These are phyloP conservation scores for Perodicticus potto DNA, from an alignment of 2,797 vertebrate species.

Conservation along the genomic window DNA sequence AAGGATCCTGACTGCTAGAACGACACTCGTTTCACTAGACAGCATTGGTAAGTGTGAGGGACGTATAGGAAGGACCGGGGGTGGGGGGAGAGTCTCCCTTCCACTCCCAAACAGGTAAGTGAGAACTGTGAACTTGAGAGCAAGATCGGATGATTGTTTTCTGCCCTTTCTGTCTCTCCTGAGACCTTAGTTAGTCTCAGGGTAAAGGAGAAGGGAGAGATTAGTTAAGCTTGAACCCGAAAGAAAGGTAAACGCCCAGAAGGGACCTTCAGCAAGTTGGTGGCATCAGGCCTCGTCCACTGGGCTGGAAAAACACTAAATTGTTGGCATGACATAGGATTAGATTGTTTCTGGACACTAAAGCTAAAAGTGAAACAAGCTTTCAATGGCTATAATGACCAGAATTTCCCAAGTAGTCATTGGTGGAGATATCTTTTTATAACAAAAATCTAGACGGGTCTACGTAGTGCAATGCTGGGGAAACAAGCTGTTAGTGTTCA, in stretches of 20 bases:
- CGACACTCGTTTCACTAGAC: not conserved
- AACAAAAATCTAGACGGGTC: slow-evolving; percentile 13
- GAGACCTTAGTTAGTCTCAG: not conserved
- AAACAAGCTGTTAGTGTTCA: not conserved
- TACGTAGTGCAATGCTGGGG: not conserved
- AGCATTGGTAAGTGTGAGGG: not conserved
- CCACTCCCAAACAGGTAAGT: not conserved
- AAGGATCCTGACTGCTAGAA: not conserved
- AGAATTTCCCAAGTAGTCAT: not conserved
- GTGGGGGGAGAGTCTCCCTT: not conserved
- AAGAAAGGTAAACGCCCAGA: not conserved
- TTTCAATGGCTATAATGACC: not conserved
- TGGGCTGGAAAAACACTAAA: not conserved
- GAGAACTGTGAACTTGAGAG: not conserved
- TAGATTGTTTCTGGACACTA: not conserved
- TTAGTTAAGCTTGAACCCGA: not conserved
- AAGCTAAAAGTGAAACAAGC: not conserved
- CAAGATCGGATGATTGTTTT: not conserved
- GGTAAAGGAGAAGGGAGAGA: not conserved
- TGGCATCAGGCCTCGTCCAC: not conserved
- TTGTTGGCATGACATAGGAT: not conserved
- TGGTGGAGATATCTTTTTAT: not conserved
- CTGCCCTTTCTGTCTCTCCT: not conserved
- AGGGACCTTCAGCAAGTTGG: not conserved
- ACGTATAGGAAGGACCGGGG: not conserved